Evolutionary conservation across 2,797 vertebrate genomes (phyloP).

Genomic region (Rhabdomys pumilio): DNA sequence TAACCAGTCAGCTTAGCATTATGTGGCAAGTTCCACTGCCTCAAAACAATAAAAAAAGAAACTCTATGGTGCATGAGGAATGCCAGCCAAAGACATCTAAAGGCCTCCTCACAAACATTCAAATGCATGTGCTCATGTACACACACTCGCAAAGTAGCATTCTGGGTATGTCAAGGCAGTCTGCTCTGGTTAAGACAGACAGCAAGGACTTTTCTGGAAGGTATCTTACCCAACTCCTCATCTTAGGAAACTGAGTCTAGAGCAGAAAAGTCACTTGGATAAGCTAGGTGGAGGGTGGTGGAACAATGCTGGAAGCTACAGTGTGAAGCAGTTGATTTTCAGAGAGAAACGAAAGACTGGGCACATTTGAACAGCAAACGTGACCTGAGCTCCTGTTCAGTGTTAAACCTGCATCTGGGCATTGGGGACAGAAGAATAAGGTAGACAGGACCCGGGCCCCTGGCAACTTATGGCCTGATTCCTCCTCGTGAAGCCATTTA

Average conservation of each 20-base stretch:
- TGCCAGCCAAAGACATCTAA: neutral
- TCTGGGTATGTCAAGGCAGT: neutral
- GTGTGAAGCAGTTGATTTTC: neutral
- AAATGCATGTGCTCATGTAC: neutral
- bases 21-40: neutral
- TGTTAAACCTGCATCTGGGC: neutral
- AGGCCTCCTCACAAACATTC: neutral
- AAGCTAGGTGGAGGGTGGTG: neutral
- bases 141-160: too few relatives aligned
- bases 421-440: neutral
- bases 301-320: neutral
- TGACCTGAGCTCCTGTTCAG: neutral
- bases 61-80: neutral
- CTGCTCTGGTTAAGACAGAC: neutral
- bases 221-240: neutral
- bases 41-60: neutral
- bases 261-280: neutral
- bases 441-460: neutral
- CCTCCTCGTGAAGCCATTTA: neutral
- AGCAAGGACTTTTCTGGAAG: neutral
- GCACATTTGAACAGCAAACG: neutral
- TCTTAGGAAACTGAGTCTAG: constrained; percentile 35
- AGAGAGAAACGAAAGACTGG: neutral
- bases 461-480: neutral
- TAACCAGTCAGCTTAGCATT: neutral